Percentiles rank a stretch among this genome's conserved stretches.
Conservation (phyloP, 1,140 invertebrate species). For the Heliconius eleuchia region DNA sequence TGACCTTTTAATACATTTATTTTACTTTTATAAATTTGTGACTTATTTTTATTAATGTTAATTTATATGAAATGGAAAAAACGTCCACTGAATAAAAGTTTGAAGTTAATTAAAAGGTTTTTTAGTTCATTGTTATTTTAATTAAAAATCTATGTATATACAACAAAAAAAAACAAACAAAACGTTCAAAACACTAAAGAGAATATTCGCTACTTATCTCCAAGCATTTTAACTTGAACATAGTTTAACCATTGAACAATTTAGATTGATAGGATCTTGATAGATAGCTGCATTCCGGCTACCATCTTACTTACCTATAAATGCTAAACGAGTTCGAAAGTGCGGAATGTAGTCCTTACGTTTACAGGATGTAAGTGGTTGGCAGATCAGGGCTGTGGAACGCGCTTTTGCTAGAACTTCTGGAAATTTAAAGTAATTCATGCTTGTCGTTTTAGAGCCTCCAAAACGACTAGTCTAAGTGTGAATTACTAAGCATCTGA, state of each 20-base stretch:
- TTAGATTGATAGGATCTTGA: not conserved
- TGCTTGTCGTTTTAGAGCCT: not conserved
- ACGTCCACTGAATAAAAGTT: no score
- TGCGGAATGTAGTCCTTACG: not conserved
- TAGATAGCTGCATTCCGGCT: conserved; percentile 8
- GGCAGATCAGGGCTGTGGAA: not conserved
- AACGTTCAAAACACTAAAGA: no score
- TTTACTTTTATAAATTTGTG: no score
- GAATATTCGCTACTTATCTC: not conserved
- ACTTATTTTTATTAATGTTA: no score
- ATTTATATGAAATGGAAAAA: no score
- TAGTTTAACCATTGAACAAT: not conserved
- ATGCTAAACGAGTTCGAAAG: conserved; percentile 11
- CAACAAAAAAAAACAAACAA: not conserved
- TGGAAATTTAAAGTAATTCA: not conserved
- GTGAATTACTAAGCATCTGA: no score
- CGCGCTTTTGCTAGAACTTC: not conserved
- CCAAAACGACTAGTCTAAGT: no score
- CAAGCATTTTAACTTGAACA: not conserved
- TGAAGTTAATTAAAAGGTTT: no score
- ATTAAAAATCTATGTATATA: no score
- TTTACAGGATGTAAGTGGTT: conserved; percentile 8
- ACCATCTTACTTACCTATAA: conserved; percentile 8
- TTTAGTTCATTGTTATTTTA: no score
- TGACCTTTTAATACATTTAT: no score